Evolutionary conservation across 2,797 vertebrate species (phyloP), one percentile per base, ranked within the genome.

Genomic region (Rhinella marina): DNA sequence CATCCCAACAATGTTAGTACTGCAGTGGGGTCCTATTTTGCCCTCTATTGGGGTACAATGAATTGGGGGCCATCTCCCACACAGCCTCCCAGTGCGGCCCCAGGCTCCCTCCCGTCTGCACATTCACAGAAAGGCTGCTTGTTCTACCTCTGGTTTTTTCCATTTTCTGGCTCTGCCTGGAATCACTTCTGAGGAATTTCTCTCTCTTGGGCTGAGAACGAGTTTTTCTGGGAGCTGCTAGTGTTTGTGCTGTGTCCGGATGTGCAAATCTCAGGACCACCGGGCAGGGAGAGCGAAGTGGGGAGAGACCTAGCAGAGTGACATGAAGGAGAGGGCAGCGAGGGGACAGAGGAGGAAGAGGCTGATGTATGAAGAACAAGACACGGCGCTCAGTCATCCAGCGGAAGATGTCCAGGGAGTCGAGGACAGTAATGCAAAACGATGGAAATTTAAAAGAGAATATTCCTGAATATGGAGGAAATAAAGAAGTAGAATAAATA

Each of bases 151-250:
- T 89, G 88, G 70, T 85, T 89, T 89, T 89, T 89, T 89, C 88
- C 88, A 89, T 86, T 89, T 89, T 89, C 88, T 86, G 88, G 79
- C 88, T 89, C 70, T 77, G 88, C 84, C 88, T 89, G 88, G 88
- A 89, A 86, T 77, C 70, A 86, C 84, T 86, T 89, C 88, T 86
- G 72, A 89, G 88, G 88, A 89, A 89, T 89, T 89, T 89, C 88
- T 89, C 88, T 86, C 88, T 89, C 88, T 89, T 86, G 88, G 88
- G 88, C 88, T 68, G 88, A 86, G 84, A 89, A 89, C 25, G 84
- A 89, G 88, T 89, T 86, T 89, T 89, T 89, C 88, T 89, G 88
- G 88, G 88, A 89, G 88, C 88, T 82, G 84, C 84, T 72, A 78
- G 84, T 86, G 84, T 86, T 89, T 89, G 79, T 86, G 84, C 84